Evolutionary conservation across 2,797 vertebrate species (phyloP), one percentile per base, ranked within the genome.

Genomic region (Sorex maritimensis): DNA sequence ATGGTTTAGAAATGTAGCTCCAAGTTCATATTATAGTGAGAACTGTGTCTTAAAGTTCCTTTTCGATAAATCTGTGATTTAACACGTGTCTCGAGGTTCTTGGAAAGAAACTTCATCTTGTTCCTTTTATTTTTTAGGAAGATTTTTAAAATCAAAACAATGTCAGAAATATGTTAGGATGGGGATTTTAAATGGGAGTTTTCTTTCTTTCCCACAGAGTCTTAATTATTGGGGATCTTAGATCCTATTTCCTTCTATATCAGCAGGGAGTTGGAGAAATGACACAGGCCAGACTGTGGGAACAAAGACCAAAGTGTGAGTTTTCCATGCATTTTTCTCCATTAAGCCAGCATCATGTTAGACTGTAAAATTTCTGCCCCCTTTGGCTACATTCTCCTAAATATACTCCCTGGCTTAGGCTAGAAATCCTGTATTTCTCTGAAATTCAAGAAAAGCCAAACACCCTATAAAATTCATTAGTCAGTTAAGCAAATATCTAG

Each of bases 381-480:
- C 81, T 90, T 94, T 82, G 67, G 49, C 79, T 94, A 38, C 63
- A 61, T 93, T 79, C n/a, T 84, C n/a, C 71, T 58, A 88, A 79
- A 96, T 80, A 79, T 8, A 65, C 13, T 84, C 65, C 92, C 52
- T 23, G 28, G 63, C 63, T 86, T 92, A 86, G 90, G 74, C 74
- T 71, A 23, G 38, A 94, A 84, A 6, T 61, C 23, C 28, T 92
- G 0, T 52, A 78, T 88, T 86, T 88, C 49, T 88, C 63, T 65
- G 34, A 94, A 90, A 86, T 77, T 89, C 44, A 93, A 94, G 79
- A 52, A 92, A 94, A 90, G 21, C 26, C 61, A 83, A 93, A 87
- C 13, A 69, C 9, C 24, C 23, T 52, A 63, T 55, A 90, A 94
- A 86, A 94, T 93, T 81, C 46, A 74, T 79, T 69, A 81, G 49